phyloP scores from a whole-genome alignment of 2,797 vertebrate species.

The Falco novaeseelandiae region DNA sequence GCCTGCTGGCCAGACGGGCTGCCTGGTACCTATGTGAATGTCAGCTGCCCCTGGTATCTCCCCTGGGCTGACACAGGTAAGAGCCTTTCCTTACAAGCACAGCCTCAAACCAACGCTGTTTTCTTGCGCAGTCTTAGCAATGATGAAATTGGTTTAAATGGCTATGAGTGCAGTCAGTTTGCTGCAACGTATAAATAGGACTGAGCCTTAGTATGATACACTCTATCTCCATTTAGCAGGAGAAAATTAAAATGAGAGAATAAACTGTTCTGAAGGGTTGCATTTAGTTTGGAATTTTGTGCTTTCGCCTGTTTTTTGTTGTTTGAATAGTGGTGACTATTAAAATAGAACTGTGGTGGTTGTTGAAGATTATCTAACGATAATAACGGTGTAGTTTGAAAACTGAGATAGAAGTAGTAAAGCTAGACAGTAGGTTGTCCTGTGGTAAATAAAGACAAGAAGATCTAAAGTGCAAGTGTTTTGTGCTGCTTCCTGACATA shows the following conservation, averaged over 20 bases:
- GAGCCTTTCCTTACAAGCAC: not conserved
- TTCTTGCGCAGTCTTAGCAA: not conserved
- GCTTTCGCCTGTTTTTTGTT: not conserved
- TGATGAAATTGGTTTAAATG: not conserved
- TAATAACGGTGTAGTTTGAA: not conserved
- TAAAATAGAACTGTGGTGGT: not conserved
- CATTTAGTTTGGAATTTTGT: not conserved
- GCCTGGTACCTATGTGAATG: conserved; percentile 80
- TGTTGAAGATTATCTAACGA: not conserved
- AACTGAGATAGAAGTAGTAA: not conserved
- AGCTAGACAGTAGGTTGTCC: not conserved
- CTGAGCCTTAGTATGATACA: not conserved
- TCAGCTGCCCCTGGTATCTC: conserved; percentile 85
- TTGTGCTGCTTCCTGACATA: not conserved
- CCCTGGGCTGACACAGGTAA: conserved; percentile 80
- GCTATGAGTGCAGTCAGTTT: not conserved
- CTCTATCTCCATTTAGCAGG: not conserved
- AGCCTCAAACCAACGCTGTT: not conserved
- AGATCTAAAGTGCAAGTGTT: not conserved
- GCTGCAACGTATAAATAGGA: not conserved
- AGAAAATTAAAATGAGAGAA: not conserved
- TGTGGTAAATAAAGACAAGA: not conserved
- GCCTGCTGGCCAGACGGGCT: conserved; percentile 83
- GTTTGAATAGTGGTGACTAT: not conserved
- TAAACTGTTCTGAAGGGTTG: not conserved